Evolutionary conservation across 2,113 vertebrate genomes (phyloP).

Genomic region (Neomonachus schauinslandi): DNA sequence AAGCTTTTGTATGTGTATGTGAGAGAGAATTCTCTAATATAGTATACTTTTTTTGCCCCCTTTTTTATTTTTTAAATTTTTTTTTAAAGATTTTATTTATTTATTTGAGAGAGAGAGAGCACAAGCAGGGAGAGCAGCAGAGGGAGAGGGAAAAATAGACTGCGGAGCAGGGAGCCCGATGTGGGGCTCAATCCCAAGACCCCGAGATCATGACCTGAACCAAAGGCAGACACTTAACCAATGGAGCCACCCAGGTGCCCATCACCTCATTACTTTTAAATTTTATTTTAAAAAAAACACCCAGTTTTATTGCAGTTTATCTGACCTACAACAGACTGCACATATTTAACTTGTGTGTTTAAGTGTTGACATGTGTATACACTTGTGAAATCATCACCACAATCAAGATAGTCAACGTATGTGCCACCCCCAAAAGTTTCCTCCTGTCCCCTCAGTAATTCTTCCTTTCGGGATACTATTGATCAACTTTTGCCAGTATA

Average conservation of each 20-base stretch:
- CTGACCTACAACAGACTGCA: background rate
- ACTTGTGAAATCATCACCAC: background rate
- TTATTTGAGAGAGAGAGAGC: too few relatives aligned
- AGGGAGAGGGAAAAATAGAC: too few relatives aligned
- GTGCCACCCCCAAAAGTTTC: background rate
- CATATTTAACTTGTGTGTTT: background rate
- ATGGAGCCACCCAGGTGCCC: background rate
- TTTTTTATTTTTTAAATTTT: background rate
- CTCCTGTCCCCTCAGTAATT: background rate
- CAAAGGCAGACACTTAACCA: background rate
- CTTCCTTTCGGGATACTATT: background rate
- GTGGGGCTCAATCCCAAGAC: too few relatives aligned
- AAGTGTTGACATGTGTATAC: background rate
- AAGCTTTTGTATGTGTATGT: too few relatives aligned
- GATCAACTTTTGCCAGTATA: background rate
- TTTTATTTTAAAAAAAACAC: background rate
- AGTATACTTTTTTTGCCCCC: background rate
- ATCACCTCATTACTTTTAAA: background rate
- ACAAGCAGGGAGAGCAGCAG: too few relatives aligned
- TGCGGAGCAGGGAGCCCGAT: too few relatives aligned
- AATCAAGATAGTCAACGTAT: background rate
- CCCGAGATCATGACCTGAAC: too few relatives aligned
- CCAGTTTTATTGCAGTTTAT: background rate
- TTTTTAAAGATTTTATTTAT: too few relatives aligned
- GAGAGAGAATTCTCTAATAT: background rate